A percentile compares a stretch with the other conserved stretches of the same genome.
Evolutionary conservation across 2,888 invertebrate species (phyloP).

Genomic region (Ornithoptera priamus): DNA sequence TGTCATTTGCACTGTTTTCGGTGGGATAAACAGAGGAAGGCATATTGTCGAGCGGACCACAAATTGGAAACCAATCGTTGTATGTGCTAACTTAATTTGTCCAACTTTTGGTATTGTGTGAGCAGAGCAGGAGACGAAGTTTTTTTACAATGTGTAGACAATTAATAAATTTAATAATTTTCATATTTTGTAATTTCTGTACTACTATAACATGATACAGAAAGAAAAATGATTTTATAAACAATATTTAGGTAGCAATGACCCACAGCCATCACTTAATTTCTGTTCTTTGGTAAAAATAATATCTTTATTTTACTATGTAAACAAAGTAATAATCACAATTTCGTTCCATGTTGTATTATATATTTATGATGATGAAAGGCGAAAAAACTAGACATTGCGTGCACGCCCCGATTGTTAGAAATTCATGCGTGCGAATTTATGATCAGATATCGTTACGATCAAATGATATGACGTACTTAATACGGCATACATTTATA

Average conservation of each 20-base stretch:
- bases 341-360: constrained; percentile 17
- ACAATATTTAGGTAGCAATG: too few species aligned
- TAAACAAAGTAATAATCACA: constrained; percentile 6
- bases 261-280: too few species aligned
- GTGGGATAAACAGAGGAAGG: constrained; percentile 74
- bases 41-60: constrained; percentile 67
- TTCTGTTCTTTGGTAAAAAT: too few species aligned
- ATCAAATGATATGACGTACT: constrained; percentile 29
- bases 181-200: too few species aligned
- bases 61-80: constrained; percentile 75
- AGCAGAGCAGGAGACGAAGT: constrained; percentile 49
- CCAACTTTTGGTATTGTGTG: constrained; percentile 77
- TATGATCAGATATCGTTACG: constrained; percentile 27
- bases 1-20: constrained; percentile 78
- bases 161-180: too few species aligned
- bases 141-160: too few species aligned
- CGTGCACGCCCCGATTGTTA: constrained; percentile 29
- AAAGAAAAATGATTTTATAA: too few species aligned
- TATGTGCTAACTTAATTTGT: constrained; percentile 77
- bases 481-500: constrained; percentile 27
- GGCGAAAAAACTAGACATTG: constrained; percentile 28
- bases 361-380: constrained; percentile 16
- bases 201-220: too few species aligned
- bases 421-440: constrained; percentile 31
- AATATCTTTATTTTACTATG: not conserved